Conservation (phyloP, 2,797 vertebrate genomes). For the Fistularia tabacaria region DNA sequence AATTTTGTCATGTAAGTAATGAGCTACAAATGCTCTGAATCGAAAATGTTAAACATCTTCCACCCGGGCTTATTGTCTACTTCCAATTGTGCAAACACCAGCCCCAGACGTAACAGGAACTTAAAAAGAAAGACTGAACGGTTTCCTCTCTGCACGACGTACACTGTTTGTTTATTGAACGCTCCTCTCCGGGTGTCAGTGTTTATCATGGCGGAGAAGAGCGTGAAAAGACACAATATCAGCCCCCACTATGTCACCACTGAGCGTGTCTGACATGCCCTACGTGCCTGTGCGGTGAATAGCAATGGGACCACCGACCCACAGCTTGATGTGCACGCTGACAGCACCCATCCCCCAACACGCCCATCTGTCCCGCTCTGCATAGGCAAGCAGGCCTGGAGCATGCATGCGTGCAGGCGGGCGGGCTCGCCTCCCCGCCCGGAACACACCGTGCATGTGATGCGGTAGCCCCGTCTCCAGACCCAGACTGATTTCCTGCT, state of each 20-base stretch:
- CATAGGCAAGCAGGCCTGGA: conserved; percentile 54
- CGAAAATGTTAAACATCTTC: too few species aligned
- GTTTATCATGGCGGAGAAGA: conserved; percentile 1
- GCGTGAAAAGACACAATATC: conserved; percentile 37
- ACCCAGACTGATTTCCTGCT: too few species aligned
- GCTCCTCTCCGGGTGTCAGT: too few species aligned
- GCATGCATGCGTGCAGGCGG: too few species aligned
- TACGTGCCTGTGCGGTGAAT: conserved; percentile 68
- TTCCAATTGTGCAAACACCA: too few species aligned
- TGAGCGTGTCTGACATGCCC: conserved; percentile 66
- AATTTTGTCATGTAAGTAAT: too few species aligned
- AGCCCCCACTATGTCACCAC: conserved; percentile 52
- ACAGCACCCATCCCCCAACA: conserved; percentile 73
- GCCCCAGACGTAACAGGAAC: too few species aligned
- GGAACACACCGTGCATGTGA: not conserved
- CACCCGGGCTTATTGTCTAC: too few species aligned
- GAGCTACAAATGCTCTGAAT: too few species aligned
- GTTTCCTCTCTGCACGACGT: not conserved
- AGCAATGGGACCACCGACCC: conserved; percentile 73
- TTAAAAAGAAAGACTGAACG: too few species aligned
- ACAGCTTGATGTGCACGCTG: conserved; percentile 68
- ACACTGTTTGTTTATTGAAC: not conserved
- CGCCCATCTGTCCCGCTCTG: conserved; percentile 71
- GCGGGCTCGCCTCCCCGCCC: too few species aligned
- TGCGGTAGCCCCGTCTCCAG: too few species aligned